Base-by-base conservation (phyloP, 2,888 invertebrate genomes). In the Chironomus riparius region DNA sequence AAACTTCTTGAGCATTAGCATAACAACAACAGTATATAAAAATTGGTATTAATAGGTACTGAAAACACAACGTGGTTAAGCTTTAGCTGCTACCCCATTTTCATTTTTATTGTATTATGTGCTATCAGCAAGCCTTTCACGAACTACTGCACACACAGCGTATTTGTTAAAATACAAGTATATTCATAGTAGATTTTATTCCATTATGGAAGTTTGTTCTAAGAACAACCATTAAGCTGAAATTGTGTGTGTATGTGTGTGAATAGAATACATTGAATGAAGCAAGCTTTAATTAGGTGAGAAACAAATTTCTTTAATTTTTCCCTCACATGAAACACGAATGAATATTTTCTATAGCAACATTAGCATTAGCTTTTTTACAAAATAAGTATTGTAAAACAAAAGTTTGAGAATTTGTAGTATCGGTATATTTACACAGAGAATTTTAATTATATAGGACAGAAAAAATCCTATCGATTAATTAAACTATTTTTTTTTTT, bases 281-380 rank as follows among this genome's bases (percentile, higher is more conserved):
- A 56, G 56, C 56, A 18, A 56, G 56, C 65, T 65, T 65, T 65
- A 65, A 65, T 65, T 65, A 65, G 65, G 65, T 65, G 65, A 65
- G 65, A 65, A 65, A 65, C 65, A 65, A 21, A 65, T 24, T 65
- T 56, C n/a, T n/a, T 18, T 56, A 10, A 38, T 38, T 38, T 38
- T 38, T 38, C 38, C n/a, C 38, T 38, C 38, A 10, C 38, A 38
- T 38, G 38, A 38, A 10, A 10, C 10, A 10, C 7, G 10, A 38
- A 10, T 38, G 38, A 38, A 38, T 38, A 38, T 28, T 28, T 28
- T 28, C 28, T 28, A 28, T 28, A 3, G 22, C 2, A 24, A n/a
- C n/a, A n/a, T n/a, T n/a, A n/a, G n/a, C 4, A 24, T 24, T 3
- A 28, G 28, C 28, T 4, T 28, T 28, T 5, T 28, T 24, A 4